Base-by-base conservation (phyloP, 2,797 vertebrate genomes). In the Rhincodon typus region DNA sequence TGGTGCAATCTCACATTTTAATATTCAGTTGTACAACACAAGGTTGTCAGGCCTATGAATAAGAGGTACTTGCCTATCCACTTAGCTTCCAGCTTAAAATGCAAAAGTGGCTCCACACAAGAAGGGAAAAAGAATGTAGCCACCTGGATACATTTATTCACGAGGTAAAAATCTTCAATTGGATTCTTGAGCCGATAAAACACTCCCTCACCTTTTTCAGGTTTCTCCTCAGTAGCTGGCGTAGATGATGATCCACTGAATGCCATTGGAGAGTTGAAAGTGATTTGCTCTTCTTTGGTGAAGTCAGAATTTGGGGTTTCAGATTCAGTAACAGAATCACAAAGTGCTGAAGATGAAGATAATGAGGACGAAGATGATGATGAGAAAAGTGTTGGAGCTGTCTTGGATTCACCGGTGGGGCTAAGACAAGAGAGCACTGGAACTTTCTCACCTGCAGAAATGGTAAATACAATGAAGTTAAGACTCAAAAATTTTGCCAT, bases 271-370 rank as follows among this genome's bases (percentile, higher is more conserved):
- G 98, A 99, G 96, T 98, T 99, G 66, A 99, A 97, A 96, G 98
- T 99, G 97, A 98, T 98, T 96, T 98, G 98, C 93, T 98, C 98
- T 97, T 99, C 99, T 96, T 96, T 98, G 97, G 98, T 97, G 96
- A 98, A 98, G 96, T 97, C 97, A 96, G 98, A 96, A 96, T 99
- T 99, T 77, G 98, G 98, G 91, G 99, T 98, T 95, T 99, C 99
- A 25, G 98, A 99, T 97, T 99, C 99, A 97, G 99, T 99, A 97
- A 99, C 98, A 3, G 99, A 99, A 97, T 99, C 99, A 0, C 99
- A 99, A 97, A 99, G 98, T 96, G 99, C 98, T 91, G 99, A 99
- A 96, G 99, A 98, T 0, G 99, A 99, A 42, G 99, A 99, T 13
- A 66, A 91, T n/a, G 70, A 95, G 13, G 94, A 95, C 30, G 94